Base-by-base conservation (phyloP, 2,888 invertebrate genomes). In the Galerucella calmariensis region DNA sequence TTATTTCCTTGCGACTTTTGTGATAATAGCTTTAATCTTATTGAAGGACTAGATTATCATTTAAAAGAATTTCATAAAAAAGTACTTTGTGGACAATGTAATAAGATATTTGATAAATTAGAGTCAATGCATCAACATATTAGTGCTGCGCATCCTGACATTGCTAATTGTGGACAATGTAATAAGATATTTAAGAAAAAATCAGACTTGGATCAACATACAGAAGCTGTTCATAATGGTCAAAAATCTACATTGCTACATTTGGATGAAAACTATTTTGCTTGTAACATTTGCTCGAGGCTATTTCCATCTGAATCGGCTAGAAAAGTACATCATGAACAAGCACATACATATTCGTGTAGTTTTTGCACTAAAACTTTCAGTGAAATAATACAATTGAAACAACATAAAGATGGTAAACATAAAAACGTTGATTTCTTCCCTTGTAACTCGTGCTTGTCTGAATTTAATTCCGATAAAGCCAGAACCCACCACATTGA, bases 381-480 rank as follows among this genome's bases (percentile, higher is more conserved):
- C 61, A 27, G 24, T 44, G 41, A 16, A 11, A n/a, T 2, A 2
- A 48, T 8, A 1, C 20, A 61, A 24, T 69, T 69, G 44, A 46
- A 59, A 41, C 44, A 61, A 69, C 69, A 69, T 16, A 46, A 59
- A 48, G 46, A 48, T 16, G 24, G 9, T 14, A 61, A 69, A n/a
- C 69, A 69, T n/a, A 61, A 46, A 61, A 61, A 69, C 14, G 3
- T 69, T 4, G 46, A 69, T 69, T 69, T 24, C n/a, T 69, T 69
- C 44, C 69, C 69, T 9, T 69, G 69, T 46, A n/a, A 59, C 20
- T 24, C 2, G 8, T 69, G 69, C 27, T 8, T 11, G 9, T 11
- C 46, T 14, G 27, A 46, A 27, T 69, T 69, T 48, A n/a, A 12
- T 59, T 59, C 69, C 2, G 51, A 46, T 12, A 61, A 9, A 11